phyloP scores from a whole-genome alignment of 2,113 vertebrate species.

The Rana temporaria region DNA sequence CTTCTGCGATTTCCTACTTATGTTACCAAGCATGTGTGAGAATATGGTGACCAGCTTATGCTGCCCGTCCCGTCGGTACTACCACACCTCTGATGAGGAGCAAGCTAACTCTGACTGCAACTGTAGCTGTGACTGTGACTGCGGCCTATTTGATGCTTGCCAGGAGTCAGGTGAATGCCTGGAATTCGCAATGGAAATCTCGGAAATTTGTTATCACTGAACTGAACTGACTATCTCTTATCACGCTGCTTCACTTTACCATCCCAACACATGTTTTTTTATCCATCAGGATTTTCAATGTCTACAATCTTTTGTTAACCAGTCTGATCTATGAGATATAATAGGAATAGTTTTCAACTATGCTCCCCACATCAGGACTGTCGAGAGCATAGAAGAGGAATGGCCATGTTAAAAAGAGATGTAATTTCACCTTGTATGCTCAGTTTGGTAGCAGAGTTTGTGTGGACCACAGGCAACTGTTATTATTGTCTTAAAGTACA shows the following conservation, averaged over 20 bases:
- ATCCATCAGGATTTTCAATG: no score
- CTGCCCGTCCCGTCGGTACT: constrained; percentile 77
- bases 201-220: constrained; percentile 80
- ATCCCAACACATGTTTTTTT: no score
- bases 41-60: constrained; percentile 70
- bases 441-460: no score
- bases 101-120: constrained; percentile 67
- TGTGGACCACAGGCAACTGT: no score
- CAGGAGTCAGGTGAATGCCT: constrained; percentile 79
- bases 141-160: constrained; percentile 78
- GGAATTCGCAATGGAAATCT: constrained; percentile 83
- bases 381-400: no score
- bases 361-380: no score
- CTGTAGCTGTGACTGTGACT: constrained; percentile 77
- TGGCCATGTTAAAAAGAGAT: no score
- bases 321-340: no score
- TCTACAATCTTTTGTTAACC: no score
- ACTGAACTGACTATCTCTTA: neutral
- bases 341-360: no score
- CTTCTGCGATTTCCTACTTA: constrained; percentile 81
- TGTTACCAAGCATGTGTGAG: constrained; percentile 78
- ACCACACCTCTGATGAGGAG: constrained; percentile 68
- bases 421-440: no score
- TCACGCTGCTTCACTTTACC: neutral
- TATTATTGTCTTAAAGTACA: no score